These are phyloP conservation scores for Centrocercus urophasianus DNA, from an alignment of 2,113 vertebrate genomes.

Conservation along the genomic window DNA sequence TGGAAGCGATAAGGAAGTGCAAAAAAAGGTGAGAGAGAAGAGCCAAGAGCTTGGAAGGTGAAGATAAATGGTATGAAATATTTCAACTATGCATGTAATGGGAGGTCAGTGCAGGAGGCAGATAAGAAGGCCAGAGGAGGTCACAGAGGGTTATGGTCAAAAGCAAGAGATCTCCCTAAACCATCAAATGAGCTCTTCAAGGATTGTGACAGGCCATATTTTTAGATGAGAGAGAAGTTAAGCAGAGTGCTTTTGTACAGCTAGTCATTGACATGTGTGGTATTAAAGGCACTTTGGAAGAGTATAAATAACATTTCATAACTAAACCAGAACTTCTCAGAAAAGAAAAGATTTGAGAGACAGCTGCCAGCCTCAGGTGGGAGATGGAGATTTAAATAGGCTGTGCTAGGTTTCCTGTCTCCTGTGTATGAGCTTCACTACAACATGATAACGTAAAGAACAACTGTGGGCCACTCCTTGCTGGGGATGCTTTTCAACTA, in stretches of 20 bases:
- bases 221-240: background rate
- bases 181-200: background rate
- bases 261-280: background rate
- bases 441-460: background rate
- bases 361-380: constrained; percentile 51
- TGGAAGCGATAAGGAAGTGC: background rate
- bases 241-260: background rate
- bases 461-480: constrained; percentile 44
- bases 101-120: constrained; percentile 11
- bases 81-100: background rate
- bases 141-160: background rate
- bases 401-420: constrained; percentile 30
- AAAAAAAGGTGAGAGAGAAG: constrained; percentile 3
- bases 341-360: constrained; percentile 35
- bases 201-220: background rate
- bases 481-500: background rate
- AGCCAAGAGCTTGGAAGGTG: background rate
- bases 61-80: background rate
- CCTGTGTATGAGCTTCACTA: background rate
- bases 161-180: background rate
- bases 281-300: background rate
- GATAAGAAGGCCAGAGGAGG: background rate
- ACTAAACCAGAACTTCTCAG: constrained; percentile 21
- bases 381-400: constrained; percentile 41
- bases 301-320: constrained; percentile 53